Evolutionary conservation across 2,888 invertebrate genomes (phyloP).

Genomic region (Eurytoma adleriae): DNA sequence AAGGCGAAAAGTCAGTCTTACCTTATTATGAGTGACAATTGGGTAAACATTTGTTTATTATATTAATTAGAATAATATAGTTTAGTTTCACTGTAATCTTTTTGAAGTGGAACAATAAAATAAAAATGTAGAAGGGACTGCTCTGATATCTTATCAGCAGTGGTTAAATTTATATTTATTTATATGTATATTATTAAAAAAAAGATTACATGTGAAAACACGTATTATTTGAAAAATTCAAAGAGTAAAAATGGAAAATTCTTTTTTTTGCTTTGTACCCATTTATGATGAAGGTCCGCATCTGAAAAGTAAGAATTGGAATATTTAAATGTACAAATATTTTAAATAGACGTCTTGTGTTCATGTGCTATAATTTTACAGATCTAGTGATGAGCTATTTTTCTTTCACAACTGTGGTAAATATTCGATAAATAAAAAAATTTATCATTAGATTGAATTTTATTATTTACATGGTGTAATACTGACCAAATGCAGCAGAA

Average conservation of each 20-base stretch:
- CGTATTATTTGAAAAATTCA: constrained; percentile 20
- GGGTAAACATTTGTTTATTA: constrained; percentile 7
- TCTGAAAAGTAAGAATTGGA: constrained; percentile 50
- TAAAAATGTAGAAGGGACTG: not conserved
- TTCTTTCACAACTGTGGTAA: not conserved
- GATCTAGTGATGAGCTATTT: constrained; percentile 13
- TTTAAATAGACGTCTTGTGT: constrained; percentile 33
- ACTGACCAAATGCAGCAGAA: not conserved
- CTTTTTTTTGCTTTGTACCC: constrained; percentile 49
- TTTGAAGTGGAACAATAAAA: not conserved
- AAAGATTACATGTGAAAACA: constrained; percentile 39
- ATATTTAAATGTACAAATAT: constrained; percentile 46
- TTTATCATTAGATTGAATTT: not conserved
- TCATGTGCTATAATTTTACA: constrained; percentile 39
- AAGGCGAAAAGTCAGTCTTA: constrained; percentile 33
- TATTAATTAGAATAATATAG: constrained; percentile 20
- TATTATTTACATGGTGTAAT: too few species aligned
- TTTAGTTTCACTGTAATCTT: constrained; percentile 41
- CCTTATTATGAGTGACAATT: not conserved
- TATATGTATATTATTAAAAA: constrained; percentile 3
- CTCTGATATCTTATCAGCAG: too few species aligned
- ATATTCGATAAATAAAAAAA: constrained; percentile 1
- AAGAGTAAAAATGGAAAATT: constrained; percentile 33
- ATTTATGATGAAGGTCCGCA: constrained; percentile 52
- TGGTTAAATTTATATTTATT: not conserved